These are phyloP conservation scores for Heteropelma amictum DNA, from an alignment of 2,888 invertebrate genomes.

Conservation along the genomic window DNA sequence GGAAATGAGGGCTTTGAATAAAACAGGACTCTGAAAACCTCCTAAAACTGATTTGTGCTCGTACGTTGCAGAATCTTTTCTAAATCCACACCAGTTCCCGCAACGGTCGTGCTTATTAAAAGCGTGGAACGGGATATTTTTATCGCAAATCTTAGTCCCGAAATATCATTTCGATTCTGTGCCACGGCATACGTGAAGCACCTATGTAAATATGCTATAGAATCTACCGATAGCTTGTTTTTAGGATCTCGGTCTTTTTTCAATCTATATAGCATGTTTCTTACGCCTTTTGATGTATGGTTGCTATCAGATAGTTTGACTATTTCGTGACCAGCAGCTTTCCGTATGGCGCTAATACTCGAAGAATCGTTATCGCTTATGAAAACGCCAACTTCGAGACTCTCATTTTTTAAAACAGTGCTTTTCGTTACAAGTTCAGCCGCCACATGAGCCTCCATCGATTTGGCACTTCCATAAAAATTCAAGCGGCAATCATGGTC, in stretches of 20 bases:
- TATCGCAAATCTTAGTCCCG: not conserved
- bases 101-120: conserved; percentile 25
- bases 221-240: conserved; percentile 46
- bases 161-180: conserved; percentile 49
- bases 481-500: conserved; percentile 18
- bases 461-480: conserved; percentile 6
- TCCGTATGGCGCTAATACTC: conserved; percentile 51
- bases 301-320: conserved; percentile 53
- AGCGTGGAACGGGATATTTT: conserved; percentile 18
- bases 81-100: conserved; percentile 22
- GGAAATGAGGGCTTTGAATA: not conserved
- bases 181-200: conserved; percentile 61
- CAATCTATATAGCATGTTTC: conserved; percentile 36
- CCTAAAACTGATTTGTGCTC: conserved; percentile 10
- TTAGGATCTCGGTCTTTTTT: conserved; percentile 40
- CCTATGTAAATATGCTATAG: conserved; percentile 54
- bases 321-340: conserved; percentile 35
- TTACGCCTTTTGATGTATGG: conserved; percentile 33
- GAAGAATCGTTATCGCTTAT: conserved; percentile 56
- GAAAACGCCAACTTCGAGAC: conserved; percentile 25
- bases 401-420: conserved; percentile 36
- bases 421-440: conserved; percentile 42
- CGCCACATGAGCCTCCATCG: conserved; percentile 56
- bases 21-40: conserved; percentile 6
- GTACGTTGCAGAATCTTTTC: conserved; percentile 9